Evolutionary conservation across 2,113 vertebrate species (phyloP).

Genomic region (Lichenostomus cassidix): DNA sequence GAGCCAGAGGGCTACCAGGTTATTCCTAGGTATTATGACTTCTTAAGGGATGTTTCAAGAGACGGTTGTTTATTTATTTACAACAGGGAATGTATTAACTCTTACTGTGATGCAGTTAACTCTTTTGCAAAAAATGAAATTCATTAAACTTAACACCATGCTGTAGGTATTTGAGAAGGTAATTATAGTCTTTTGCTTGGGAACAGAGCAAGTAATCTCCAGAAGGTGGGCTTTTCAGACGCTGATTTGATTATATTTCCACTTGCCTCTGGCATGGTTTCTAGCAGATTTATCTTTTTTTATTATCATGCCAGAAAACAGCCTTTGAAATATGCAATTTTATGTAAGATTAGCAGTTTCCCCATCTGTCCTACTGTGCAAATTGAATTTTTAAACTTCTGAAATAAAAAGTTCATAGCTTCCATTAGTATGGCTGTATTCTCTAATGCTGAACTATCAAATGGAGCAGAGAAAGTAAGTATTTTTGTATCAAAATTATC

Average conservation of each 20-base stretch:
- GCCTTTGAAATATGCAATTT: conserved; percentile 36
- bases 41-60: background rate
- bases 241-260: conserved; percentile 6
- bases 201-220: background rate
- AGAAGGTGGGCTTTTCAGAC: conserved; percentile 14
- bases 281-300: conserved; percentile 10
- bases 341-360: conserved; percentile 13
- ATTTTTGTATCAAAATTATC: background rate
- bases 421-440: background rate
- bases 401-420: background rate
- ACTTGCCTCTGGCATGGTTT: conserved; percentile 45
- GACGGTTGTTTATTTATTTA: background rate
- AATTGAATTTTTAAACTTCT: conserved; percentile 8
- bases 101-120: background rate
- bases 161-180: conserved; percentile 5
- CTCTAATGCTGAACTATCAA: background rate
- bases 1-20: background rate
- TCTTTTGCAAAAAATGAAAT: background rate
- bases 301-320: conserved; percentile 25
- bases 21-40: background rate
- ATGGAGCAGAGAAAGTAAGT: background rate
- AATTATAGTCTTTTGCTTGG: conserved; percentile 1
- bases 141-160: background rate
- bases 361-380: conserved; percentile 39
- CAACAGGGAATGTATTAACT: background rate